Evolutionary conservation across 1,140 invertebrate genomes (phyloP).

Genomic region (Polypedilum pembai): DNA sequence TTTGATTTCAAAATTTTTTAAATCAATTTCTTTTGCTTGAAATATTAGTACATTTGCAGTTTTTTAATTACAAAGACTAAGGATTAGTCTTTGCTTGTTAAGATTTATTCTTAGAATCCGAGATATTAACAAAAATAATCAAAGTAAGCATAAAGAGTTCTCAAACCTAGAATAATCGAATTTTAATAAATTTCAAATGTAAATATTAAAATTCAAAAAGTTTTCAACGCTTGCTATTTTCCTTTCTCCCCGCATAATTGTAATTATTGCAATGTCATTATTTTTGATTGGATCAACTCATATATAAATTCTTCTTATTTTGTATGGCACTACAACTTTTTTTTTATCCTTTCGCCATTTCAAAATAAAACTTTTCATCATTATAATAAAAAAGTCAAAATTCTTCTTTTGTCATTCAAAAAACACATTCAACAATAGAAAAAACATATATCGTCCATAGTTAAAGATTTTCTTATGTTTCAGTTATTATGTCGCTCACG

Average conservation of each 20-base stretch:
- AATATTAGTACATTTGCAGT: no score
- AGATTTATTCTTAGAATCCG: no score
- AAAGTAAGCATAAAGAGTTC: no score
- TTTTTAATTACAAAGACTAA: no score
- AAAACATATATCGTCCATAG: conserved; percentile 44
- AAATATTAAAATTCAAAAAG: background rate
- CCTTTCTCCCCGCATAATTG: background rate
- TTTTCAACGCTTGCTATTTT: background rate
- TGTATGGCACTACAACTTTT: background rate
- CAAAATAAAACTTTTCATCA: background rate
- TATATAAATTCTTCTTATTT: background rate
- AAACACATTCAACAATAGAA: conserved; percentile 40
- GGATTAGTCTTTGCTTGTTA: no score
- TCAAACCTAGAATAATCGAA: no score
- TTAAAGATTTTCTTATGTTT: conserved; percentile 47
- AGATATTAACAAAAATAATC: no score
- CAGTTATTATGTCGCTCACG: conserved; percentile 41
- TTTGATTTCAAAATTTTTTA: no score
- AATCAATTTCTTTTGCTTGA: no score
- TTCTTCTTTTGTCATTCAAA: background rate
- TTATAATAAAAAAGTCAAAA: background rate
- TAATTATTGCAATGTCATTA: background rate
- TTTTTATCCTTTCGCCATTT: background rate
- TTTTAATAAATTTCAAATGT: background rate
- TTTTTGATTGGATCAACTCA: conserved; percentile 18